A percentile compares a stretch with the other conserved stretches of the same genome.
Conservation (phyloP, 2,888 invertebrate genomes). For the Drosophila incognita region DNA sequence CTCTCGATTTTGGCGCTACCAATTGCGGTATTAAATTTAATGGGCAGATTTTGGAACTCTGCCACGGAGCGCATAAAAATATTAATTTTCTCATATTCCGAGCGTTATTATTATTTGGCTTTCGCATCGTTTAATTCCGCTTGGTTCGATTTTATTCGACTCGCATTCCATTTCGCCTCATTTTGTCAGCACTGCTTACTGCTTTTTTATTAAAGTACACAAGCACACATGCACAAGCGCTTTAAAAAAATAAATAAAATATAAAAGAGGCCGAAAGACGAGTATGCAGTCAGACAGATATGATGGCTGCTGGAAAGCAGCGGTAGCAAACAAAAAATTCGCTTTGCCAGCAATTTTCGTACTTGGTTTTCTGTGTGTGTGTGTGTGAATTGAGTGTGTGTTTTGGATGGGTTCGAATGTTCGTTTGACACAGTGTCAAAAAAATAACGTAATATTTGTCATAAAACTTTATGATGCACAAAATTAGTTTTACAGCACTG, state of each 20-base stretch:
- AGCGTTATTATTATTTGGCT: slow-evolving; percentile 54
- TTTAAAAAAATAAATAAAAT: slow-evolving; percentile 5
- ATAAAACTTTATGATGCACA: slow-evolving; percentile 77
- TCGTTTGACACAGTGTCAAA: slow-evolving; percentile 70
- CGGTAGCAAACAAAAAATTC: slow-evolving; percentile 41
- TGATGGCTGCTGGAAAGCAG: neutral
- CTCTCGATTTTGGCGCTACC: slow-evolving; percentile 29
- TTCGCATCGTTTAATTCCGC: slow-evolving; percentile 34
- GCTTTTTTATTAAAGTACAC: slow-evolving; percentile 53
- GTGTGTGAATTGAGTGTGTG: slow-evolving; percentile 4
- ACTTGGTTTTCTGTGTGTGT: slow-evolving; percentile 12
- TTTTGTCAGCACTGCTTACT: slow-evolving; percentile 47
- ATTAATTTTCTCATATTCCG: slow-evolving; percentile 72
- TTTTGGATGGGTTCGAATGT: slow-evolving; percentile 28
- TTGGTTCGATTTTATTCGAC: slow-evolving; percentile 13
- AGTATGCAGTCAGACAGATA: slow-evolving; percentile 30
- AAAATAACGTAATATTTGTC: slow-evolving; percentile 72
- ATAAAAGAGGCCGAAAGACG: slow-evolving; percentile 4
- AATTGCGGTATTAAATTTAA: slow-evolving; percentile 53
- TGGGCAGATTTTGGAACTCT: slow-evolving; percentile 37
- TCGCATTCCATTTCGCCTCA: slow-evolving; percentile 38
- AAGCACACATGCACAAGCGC: slow-evolving; percentile 23
- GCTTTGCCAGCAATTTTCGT: slow-evolving; percentile 63
- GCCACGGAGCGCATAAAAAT: slow-evolving; percentile 44
- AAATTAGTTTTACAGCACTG: slow-evolving; percentile 76